Percentiles rank a stretch among this genome's conserved stretches.
Evolutionary conservation across 2,113 vertebrate species (phyloP).

Genomic region (Onychostruthus taczanowskii): DNA sequence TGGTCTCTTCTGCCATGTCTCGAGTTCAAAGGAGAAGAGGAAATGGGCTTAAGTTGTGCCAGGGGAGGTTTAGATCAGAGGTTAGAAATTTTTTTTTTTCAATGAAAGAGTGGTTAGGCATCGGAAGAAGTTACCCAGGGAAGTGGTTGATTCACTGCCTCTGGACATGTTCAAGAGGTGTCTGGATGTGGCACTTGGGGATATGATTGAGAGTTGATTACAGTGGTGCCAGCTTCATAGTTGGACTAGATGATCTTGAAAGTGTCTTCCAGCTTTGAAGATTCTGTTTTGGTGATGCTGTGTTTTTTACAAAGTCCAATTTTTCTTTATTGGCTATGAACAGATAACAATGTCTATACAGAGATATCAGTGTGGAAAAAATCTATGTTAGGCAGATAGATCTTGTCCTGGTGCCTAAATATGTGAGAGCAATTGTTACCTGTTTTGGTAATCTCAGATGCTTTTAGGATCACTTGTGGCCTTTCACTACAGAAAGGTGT

Average conservation of each 20-base stretch:
- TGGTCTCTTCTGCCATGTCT: fast-evolving
- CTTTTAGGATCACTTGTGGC: neutral
- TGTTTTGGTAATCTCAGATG: neutral
- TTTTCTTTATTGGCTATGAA: neutral
- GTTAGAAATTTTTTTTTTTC: neutral
- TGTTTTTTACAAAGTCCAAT: neutral
- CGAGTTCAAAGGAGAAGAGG: neutral
- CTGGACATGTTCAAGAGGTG: neutral
- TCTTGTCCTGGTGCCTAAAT: neutral
- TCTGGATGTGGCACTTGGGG: neutral
- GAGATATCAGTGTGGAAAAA: neutral
- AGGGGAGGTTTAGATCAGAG: neutral
- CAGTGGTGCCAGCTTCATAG: fast-evolving
- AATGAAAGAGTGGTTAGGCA: neutral
- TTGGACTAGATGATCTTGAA: neutral
- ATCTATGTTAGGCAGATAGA: neutral
- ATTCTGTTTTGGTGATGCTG: neutral
- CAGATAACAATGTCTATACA: neutral
- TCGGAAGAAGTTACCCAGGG: neutral
- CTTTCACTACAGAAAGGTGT: neutral
- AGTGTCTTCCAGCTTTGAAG: neutral
- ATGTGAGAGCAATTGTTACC: neutral
- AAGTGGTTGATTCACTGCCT: neutral
- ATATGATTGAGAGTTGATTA: neutral
- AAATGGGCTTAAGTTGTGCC: neutral